phyloP scores from a whole-genome alignment of 1,140 invertebrate genomes.

The Saccostrea glomerata region DNA sequence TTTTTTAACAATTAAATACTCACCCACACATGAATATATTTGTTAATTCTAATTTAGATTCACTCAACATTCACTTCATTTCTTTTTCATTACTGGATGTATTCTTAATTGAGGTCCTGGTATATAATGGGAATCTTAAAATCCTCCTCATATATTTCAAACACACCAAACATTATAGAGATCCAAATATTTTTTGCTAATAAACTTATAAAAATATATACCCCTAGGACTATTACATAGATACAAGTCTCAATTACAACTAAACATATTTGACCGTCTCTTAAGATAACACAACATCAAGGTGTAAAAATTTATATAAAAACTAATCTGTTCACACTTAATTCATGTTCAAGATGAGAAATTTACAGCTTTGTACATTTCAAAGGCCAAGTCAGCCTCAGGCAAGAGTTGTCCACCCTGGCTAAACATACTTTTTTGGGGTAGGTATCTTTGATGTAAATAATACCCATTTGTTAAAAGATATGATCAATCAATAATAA shows the following conservation, averaged over 20 bases:
- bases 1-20: neutral
- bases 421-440: constrained; percentile 14
- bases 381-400: constrained; percentile 9
- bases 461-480: constrained; percentile 2
- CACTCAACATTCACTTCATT: neutral
- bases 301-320: constrained; percentile 31
- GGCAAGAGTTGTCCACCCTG: constrained; percentile 26
- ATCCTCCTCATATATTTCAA: neutral
- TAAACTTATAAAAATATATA: constrained; percentile 4
- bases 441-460: constrained; percentile 16
- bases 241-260: constrained; percentile 1
- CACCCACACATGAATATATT: neutral
- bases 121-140: neutral
- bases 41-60: neutral
- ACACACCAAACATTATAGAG: neutral
- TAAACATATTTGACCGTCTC: constrained; percentile 8
- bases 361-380: constrained; percentile 32
- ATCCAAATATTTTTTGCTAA: constrained; percentile 5
- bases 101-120: neutral
- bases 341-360: constrained; percentile 28
- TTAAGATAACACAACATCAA: neutral
- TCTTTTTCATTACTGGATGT: neutral
- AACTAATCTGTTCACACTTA: constrained; percentile 11
- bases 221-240: neutral
- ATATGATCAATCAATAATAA: neutral